These are phyloP conservation scores for Eremobia ochroleuca DNA, from an alignment of 2,888 invertebrate genomes.

Conservation along the genomic window DNA sequence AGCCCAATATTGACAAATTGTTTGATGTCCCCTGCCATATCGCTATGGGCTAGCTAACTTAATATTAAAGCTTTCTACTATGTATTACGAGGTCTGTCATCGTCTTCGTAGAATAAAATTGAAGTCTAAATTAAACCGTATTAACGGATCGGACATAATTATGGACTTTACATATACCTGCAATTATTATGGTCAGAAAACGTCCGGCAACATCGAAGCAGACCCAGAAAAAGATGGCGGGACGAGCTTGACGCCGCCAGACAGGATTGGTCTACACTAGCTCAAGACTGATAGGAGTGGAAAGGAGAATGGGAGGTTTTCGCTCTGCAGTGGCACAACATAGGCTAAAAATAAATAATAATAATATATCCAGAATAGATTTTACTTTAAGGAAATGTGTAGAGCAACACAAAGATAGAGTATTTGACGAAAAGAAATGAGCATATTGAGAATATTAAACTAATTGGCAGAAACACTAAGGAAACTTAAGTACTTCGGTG, in stretches of 20 bases:
- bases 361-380: background rate
- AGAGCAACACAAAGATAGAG: background rate
- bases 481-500: background rate
- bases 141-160: background rate
- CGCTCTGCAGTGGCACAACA: too few species aligned
- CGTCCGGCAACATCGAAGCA: too few species aligned
- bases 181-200: background rate
- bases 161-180: background rate
- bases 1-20: constrained; percentile 62
- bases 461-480: background rate
- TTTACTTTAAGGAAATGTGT: background rate
- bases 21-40: constrained; percentile 43
- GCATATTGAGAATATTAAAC: background rate
- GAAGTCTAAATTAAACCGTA: background rate
- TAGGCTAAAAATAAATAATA: too few species aligned
- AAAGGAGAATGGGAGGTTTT: too few species aligned
- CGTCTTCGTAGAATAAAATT: background rate
- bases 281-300: too few species aligned
- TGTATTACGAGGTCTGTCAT: constrained; percentile 6
- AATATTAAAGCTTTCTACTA: constrained; percentile 9
- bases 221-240: too few species aligned
- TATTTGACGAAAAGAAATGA: background rate
- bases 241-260: too few species aligned
- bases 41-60: constrained; percentile 25
- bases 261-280: too few species aligned